Conservation (phyloP, 2,888 invertebrate species). For the Gnatocerus cornutus region DNA sequence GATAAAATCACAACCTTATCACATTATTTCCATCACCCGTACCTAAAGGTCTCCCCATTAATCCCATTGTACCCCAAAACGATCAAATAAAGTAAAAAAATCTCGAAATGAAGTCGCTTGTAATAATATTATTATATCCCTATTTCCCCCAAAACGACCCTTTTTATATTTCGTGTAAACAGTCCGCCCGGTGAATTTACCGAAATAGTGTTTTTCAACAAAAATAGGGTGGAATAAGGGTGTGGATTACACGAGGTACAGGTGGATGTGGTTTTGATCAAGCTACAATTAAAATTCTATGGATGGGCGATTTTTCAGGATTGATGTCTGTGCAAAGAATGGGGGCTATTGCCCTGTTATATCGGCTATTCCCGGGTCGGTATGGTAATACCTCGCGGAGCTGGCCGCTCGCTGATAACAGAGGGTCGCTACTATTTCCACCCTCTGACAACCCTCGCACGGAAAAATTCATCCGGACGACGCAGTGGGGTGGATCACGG, state of each 20-base stretch:
- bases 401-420: slow-evolving; percentile 72
- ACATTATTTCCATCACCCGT: slow-evolving; percentile 19
- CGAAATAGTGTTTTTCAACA: slow-evolving; percentile 66
- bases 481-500: slow-evolving; percentile 17
- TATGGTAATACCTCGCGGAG: slow-evolving; percentile 71
- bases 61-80: slow-evolving; percentile 35
- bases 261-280: slow-evolving; percentile 41
- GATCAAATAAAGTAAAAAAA: slow-evolving; percentile 38
- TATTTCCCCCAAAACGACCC: slow-evolving; percentile 59
- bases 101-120: slow-evolving; percentile 60
- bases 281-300: slow-evolving; percentile 58
- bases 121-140: slow-evolving; percentile 60
- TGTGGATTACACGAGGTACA: slow-evolving; percentile 53
- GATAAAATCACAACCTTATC: slow-evolving; percentile 43
- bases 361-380: slow-evolving; percentile 70
- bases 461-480: slow-evolving; percentile 38
- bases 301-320: slow-evolving; percentile 57
- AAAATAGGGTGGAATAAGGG: slow-evolving; percentile 62
- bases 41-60: slow-evolving; percentile 29
- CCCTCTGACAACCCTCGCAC: slow-evolving; percentile 52
- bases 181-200: slow-evolving; percentile 67
- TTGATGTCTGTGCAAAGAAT: slow-evolving; percentile 55
- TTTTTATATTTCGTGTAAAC: slow-evolving; percentile 69
- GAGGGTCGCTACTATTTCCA: slow-evolving; percentile 68
- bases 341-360: slow-evolving; percentile 60